phyloP scores from a whole-genome alignment of 2,113 vertebrate species.

The Lampris incognitus region DNA sequence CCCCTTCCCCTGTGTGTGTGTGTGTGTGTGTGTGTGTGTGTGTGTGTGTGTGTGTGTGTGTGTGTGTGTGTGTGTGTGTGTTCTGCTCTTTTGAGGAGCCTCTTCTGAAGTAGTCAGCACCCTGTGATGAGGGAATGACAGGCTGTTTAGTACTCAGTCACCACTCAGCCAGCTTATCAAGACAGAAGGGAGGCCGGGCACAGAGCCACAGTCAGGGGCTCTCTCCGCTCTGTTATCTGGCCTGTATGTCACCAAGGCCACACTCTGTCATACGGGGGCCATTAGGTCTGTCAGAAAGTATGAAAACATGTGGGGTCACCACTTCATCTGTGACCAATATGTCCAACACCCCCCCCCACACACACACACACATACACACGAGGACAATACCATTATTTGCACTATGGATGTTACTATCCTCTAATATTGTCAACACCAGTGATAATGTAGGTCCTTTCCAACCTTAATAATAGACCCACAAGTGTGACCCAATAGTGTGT shows the following conservation, averaged over 20 bases:
- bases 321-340: slow-evolving; percentile 14
- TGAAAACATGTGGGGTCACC: slow-evolving; percentile 13
- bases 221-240: slow-evolving; percentile 44
- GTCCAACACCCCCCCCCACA: neutral
- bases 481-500: too few relatives aligned
- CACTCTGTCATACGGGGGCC: slow-evolving; percentile 32
- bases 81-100: slow-evolving; percentile 34
- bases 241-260: slow-evolving; percentile 39
- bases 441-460: too few relatives aligned
- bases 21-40: slow-evolving; percentile 1
- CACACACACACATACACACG: neutral
- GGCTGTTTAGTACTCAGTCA: slow-evolving; percentile 50
- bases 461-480: too few relatives aligned
- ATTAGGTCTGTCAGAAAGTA: slow-evolving; percentile 36
- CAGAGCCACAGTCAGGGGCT: slow-evolving; percentile 41
- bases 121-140: slow-evolving; percentile 38
- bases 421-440: too few relatives aligned
- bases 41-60: neutral
- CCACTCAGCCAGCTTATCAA: slow-evolving; percentile 58
- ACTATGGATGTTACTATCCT: too few relatives aligned
- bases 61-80: neutral
- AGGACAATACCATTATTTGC: too few relatives aligned
- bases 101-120: slow-evolving; percentile 51
- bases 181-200: slow-evolving; percentile 8
- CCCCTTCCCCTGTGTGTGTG: slow-evolving; percentile 3